Evolutionary conservation across 2,888 invertebrate genomes (phyloP), one percentile per base, ranked within the genome.

Genomic region (Sipha maydis): DNA sequence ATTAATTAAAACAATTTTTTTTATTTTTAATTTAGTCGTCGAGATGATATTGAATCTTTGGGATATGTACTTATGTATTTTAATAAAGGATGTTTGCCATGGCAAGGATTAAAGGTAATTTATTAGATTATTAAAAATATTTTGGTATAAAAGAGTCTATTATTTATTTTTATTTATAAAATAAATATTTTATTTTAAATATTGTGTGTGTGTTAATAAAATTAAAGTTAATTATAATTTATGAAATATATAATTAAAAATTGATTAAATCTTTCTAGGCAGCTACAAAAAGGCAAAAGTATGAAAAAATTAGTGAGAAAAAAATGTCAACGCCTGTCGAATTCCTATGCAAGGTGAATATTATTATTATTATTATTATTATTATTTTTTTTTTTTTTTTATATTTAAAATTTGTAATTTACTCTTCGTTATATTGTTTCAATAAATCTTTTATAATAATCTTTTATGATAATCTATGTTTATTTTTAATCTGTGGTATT

Each of bases 31-130:
- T 91, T 54, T 90, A 98, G 98, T 91, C 96, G 99, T 90, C 95
- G 99, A 90, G 99, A 99, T 93, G 99, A 99, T 92, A 97, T 99
- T 97, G 99, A 99, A 93, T 99, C 99, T 21, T 94, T 99, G 90
- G 99, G 99, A 90, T 99, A 99, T 92, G 99, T 99, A 90, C 95
- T 99, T 92, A 99, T 99, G 99, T 99, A 99, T 93, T 99, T 97
- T 94, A 99, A 96, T 93, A 93, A 94, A 92, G 95, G 93, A 89
- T 93, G 93, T 90, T 93, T 95, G 90, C 95, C 95, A 19, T 95
- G 95, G 95, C 95, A 95, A 92, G 95, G 95, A 76, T 92, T 95
- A 80, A 94, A 94, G 91, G 95, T 34, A 34, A 34, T 34, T 34
- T 34, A 34, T 3, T 34, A 4, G 34, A 34, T 34, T 34, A 34